These are phyloP conservation scores for Ascidia mentula DNA, from an alignment of 23 tunicate genomes.

Conservation along the genomic window DNA sequence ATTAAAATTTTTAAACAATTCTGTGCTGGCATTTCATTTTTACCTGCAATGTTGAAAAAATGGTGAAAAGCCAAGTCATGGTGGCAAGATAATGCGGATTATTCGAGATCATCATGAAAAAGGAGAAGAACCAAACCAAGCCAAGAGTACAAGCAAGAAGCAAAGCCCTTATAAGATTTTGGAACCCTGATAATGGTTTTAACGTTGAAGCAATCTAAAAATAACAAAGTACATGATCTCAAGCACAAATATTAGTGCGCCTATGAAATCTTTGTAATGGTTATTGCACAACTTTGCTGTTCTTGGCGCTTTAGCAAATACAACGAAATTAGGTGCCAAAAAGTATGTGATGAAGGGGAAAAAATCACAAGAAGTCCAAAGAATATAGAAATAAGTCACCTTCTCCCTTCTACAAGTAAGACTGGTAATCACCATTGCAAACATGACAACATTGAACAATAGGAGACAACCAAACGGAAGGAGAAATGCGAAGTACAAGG, in stretches of 20 bases:
- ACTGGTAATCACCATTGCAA: slow-evolving; percentile 21
- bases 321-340: no score
- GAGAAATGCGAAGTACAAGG: slow-evolving; percentile 51
- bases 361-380: no score
- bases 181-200: background rate
- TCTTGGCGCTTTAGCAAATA: no score
- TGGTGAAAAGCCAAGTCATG: slow-evolving; percentile 14
- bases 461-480: slow-evolving; percentile 47
- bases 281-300: no score
- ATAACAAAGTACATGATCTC: no score
- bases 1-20: no score
- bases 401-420: slow-evolving; percentile 16
- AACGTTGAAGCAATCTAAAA: background rate
- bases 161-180: background rate
- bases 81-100: background rate
- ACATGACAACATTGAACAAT: slow-evolving; percentile 40
- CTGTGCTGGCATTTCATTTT: no score
- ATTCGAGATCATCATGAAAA: slow-evolving; percentile 11
- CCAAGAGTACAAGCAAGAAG: slow-evolving; percentile 7
- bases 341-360: no score
- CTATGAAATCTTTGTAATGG: no score
- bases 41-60: background rate
- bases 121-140: slow-evolving; percentile 4
- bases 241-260: no score
- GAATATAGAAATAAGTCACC: no score